A percentile compares a stretch with the other conserved stretches of the same genome.
These are phyloP conservation scores for Podarcis raffonei DNA, from an alignment of 2,113 vertebrate species.

Conservation along the genomic window DNA sequence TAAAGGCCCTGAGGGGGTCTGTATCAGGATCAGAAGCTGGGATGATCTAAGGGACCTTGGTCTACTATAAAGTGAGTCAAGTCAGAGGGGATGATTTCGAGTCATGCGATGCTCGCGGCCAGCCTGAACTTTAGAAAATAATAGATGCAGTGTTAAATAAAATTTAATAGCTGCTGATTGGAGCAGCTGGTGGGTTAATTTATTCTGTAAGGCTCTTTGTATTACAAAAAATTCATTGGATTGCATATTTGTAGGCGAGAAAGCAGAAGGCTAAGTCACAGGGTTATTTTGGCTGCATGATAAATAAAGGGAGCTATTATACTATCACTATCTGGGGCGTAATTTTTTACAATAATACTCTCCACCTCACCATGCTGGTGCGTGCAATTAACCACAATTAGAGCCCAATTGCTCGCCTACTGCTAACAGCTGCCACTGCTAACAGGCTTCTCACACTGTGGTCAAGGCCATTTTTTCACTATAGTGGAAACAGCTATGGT, in stretches of 20 bases:
- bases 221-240: slow-evolving; percentile 68
- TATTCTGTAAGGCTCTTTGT: slow-evolving; percentile 64
- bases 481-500: slow-evolving; percentile 36
- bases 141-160: slow-evolving; percentile 68
- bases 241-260: slow-evolving; percentile 64
- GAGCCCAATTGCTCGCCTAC: slow-evolving; percentile 53
- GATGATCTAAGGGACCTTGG: slow-evolving; percentile 45
- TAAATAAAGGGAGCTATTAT: slow-evolving; percentile 74
- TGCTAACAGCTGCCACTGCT: slow-evolving; percentile 52
- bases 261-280: slow-evolving; percentile 60
- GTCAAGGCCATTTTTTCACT: slow-evolving; percentile 45
- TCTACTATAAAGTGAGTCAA: slow-evolving; percentile 62
- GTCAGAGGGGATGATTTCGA: slow-evolving; percentile 56
- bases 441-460: slow-evolving; percentile 41
- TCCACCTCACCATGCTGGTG: slow-evolving; percentile 47
- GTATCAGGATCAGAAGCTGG: slow-evolving; percentile 47
- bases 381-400: slow-evolving; percentile 64
- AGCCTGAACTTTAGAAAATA: slow-evolving; percentile 67
- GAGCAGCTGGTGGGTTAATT: slow-evolving; percentile 67
- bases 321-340: slow-evolving; percentile 48
- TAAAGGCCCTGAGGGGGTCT: slow-evolving; percentile 13
- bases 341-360: slow-evolving; percentile 67
- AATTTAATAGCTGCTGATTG: slow-evolving; percentile 49
- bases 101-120: slow-evolving; percentile 65
- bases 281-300: slow-evolving; percentile 59